Conservation (phyloP, 2,113 vertebrate species). For the Nothocercus julius region DNA sequence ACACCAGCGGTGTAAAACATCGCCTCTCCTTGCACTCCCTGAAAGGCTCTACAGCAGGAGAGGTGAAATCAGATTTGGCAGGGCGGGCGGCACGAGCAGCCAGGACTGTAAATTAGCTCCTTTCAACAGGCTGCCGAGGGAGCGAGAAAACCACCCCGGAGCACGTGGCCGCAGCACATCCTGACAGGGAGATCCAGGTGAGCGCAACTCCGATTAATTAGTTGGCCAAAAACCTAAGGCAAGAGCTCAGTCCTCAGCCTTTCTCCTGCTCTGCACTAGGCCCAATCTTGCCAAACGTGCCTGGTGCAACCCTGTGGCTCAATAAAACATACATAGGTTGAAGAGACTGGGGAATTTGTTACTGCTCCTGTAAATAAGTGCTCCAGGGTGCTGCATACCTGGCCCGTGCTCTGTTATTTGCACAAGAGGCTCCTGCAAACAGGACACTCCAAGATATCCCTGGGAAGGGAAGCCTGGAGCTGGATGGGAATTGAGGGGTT, state of each 20-base stretch:
- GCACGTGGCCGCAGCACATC: accelerated
- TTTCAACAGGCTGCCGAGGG: neutral
- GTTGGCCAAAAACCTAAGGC: neutral
- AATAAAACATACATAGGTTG: neutral
- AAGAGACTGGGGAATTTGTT: accelerated
- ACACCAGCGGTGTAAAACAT: slow-evolving; percentile 52
- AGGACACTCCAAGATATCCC: accelerated
- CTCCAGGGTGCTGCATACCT: accelerated
- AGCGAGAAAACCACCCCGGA: neutral
- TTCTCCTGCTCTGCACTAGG: neutral
- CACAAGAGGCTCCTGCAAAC: neutral
- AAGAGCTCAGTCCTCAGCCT: neutral
- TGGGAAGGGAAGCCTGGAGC: neutral
- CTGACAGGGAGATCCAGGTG: neutral
- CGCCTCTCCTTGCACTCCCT: slow-evolving; percentile 17
- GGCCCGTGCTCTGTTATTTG: accelerated
- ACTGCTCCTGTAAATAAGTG: accelerated
- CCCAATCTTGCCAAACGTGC: accelerated
- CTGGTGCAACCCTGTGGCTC: accelerated
- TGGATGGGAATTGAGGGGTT: accelerated
- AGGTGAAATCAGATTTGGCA: slow-evolving; percentile 64
- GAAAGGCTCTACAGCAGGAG: neutral
- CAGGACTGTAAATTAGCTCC: neutral
- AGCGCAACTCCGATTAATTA: accelerated
- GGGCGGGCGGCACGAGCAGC: neutral